phyloP scores from a whole-genome alignment of 2,113 vertebrate species.

The Noturus placidus region DNA sequence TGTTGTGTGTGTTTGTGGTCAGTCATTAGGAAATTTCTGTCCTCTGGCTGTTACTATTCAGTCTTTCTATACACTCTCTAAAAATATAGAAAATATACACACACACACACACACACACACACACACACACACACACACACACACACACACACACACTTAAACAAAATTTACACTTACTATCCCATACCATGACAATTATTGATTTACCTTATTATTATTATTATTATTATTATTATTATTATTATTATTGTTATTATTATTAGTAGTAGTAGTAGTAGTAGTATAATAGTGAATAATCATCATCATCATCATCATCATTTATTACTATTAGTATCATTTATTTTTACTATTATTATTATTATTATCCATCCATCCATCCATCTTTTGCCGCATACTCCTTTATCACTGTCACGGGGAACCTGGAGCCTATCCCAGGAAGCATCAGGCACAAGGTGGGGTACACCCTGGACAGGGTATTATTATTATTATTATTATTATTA shows the following conservation, averaged over 20 bases:
- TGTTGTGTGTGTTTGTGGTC: background rate
- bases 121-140: slow-evolving; percentile 6
- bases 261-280: no score
- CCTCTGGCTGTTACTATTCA: background rate
- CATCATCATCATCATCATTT: no score
- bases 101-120: background rate
- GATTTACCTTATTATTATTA: background rate
- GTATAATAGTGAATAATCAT: no score
- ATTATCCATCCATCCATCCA: no score
- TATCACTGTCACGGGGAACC: no score
- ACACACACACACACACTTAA: background rate
- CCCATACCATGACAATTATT: background rate
- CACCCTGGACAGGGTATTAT: no score
- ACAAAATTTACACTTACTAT: background rate
- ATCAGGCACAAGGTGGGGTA: no score
- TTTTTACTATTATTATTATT: no score
- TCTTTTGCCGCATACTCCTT: no score
- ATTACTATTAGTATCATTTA: no score
- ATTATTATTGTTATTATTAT: background rate
- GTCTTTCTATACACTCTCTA: background rate
- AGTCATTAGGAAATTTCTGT: background rate
- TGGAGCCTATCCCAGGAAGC: no score
- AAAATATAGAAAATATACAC: background rate
- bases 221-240: background rate
- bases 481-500: background rate